A percentile compares a stretch with the other conserved stretches of the same genome.
phyloP scores from a whole-genome alignment of 2,113 vertebrate genomes.

The Lanius ludovicianus region DNA sequence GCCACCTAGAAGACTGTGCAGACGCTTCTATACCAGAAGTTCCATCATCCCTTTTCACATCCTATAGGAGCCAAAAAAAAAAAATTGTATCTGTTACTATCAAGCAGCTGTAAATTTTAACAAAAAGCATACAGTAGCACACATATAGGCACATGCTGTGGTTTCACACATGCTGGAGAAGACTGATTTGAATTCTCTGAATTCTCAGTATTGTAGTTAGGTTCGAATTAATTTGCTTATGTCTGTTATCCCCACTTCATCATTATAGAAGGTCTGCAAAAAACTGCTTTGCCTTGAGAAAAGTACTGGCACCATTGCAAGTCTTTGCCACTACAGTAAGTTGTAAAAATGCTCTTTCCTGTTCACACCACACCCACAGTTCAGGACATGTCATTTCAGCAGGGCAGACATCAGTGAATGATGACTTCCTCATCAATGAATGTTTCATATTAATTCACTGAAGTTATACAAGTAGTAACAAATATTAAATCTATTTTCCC shows the following conservation, averaged over 20 bases:
- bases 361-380: not conserved
- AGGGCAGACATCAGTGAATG: not conserved
- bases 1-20: conserved; percentile 76
- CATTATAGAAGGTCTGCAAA: not conserved
- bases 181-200: not conserved
- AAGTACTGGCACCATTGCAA: not conserved
- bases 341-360: not conserved
- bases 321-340: not conserved
- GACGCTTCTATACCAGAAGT: conserved; percentile 66
- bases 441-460: not conserved
- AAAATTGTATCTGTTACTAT: not conserved
- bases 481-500: not conserved
- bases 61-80: conserved; percentile 68
- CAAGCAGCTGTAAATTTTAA: not conserved
- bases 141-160: not conserved
- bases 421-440: not conserved
- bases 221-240: not conserved
- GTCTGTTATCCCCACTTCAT: not conserved
- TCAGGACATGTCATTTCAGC: not conserved
- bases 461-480: not conserved
- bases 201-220: not conserved
- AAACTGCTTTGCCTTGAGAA: not conserved
- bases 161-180: not conserved
- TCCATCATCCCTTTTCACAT: conserved; percentile 75
- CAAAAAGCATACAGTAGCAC: not conserved